Base-by-base conservation (phyloP, 1,140 invertebrate species). In the Rhagoletis zephyria region DNA sequence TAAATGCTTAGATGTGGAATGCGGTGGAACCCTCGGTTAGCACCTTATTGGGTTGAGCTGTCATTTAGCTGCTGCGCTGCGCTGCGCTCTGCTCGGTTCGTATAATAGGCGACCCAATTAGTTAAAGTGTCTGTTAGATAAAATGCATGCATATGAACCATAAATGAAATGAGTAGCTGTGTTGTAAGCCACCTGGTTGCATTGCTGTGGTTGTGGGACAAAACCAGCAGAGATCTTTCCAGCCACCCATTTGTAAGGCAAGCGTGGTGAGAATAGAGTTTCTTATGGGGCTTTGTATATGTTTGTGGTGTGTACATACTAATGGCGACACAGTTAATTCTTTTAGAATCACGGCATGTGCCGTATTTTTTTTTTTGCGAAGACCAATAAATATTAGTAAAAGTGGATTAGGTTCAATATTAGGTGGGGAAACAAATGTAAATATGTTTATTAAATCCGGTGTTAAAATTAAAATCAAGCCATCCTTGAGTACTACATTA, bases 71-170 rank as follows among this genome's bases (percentile, higher is more conserved):
- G n/a, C 16, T 19, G n/a, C 74, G 40, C 67, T 86, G 63, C 65
- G 30, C 30, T 65, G 65, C 42, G 81, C 61, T 56, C 85, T 65
- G 61, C 64, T 86, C 48, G 48, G 67, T 14, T 61, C 59, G 48
- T 42, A 77, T 87, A 64, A 87, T 87, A 61, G 77, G 87, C 87
- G 87, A 87, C 87, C 87, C 87, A 87, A 87, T 87, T 87, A 87
- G 74, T 59, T 65, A 85, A 85, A 87, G 74, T 74, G 67, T 56
- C 40, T 81, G 74, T 85, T 40, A 81, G 86, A 12, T 87, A 60
- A 87, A 87, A 85, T 65, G 74, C 87, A 87, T 87, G 74, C 87
- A 87, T 87, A 81, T 85, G 59, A 85, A 61, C 86, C 59, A 74
- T 87, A 87, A 87, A 87, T 65, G 48, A 86, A 87, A 81, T 59